A percentile compares a stretch with the other conserved stretches of the same genome.
These are phyloP conservation scores for Capreolus pygargus DNA, from an alignment of 2,113 vertebrate species.

Conservation along the genomic window DNA sequence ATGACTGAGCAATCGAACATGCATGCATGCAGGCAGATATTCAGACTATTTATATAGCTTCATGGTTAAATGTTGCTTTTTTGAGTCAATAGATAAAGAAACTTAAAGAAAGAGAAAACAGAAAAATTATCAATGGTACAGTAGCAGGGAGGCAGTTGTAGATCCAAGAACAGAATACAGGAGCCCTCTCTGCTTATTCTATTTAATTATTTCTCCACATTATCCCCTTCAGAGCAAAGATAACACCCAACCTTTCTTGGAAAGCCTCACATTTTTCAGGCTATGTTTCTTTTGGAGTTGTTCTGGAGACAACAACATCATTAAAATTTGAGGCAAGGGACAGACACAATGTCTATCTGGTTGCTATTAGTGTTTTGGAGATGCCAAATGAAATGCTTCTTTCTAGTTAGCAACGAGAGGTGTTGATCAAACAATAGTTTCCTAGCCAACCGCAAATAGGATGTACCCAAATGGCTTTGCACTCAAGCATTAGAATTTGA, in stretches of 20 bases:
- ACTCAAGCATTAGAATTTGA: constrained; percentile 15
- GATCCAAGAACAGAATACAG: background rate
- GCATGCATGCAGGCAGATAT: background rate
- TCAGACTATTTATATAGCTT: background rate
- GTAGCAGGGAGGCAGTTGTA: background rate
- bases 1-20: background rate
- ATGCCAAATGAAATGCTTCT: constrained; percentile 52
- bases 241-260: constrained; percentile 36
- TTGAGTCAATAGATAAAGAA: constrained; percentile 22
- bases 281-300: constrained; percentile 64
- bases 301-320: constrained; percentile 69
- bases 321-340: constrained; percentile 59
- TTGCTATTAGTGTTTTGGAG: constrained; percentile 74
- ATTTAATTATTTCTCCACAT: constrained; percentile 11
- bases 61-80: background rate
- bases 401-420: constrained; percentile 64
- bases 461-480: constrained; percentile 61
- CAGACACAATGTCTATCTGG: constrained; percentile 68
- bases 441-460: constrained; percentile 60
- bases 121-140: background rate
- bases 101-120: background rate
- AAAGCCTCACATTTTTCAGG: constrained; percentile 38
- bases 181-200: background rate
- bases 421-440: constrained; percentile 74
- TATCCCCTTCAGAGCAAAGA: constrained; percentile 12